Evolutionary conservation across 2,797 vertebrate genomes (phyloP).

Genomic region (Helarctos malayanus): DNA sequence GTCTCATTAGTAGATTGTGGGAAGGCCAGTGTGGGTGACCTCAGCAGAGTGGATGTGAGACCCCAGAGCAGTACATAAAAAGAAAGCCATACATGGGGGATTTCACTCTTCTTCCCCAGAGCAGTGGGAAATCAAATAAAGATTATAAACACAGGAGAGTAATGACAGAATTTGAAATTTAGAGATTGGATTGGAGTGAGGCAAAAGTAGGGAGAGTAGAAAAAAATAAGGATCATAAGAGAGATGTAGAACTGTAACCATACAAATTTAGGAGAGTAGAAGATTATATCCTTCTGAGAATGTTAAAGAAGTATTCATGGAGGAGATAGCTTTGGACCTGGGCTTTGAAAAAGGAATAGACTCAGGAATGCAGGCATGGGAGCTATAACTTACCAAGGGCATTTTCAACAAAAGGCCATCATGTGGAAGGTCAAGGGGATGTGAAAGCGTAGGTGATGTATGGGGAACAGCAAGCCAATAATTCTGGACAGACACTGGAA

Average conservation of each 20-base stretch:
- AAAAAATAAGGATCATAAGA: background rate
- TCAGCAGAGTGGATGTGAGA: background rate
- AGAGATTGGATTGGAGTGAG: background rate
- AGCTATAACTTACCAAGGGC: background rate
- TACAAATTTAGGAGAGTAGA: background rate
- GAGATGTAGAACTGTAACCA: background rate
- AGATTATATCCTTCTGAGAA: constrained; percentile 18
- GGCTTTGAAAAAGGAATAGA: background rate
- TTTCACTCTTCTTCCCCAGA: background rate
- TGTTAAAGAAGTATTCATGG: background rate
- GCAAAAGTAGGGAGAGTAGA: background rate
- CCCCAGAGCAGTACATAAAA: background rate
- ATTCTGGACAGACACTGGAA: background rate
- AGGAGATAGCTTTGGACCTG: background rate
- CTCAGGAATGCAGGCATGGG: background rate
- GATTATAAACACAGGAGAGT: background rate
- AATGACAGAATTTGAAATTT: constrained; percentile 3
- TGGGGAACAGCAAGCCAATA: background rate
- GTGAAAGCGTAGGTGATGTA: background rate
- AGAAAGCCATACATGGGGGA: background rate
- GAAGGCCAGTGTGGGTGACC: background rate
- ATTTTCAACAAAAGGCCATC: background rate
- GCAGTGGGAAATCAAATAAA: background rate
- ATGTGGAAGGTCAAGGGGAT: background rate
- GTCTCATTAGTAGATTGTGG: background rate